Evolutionary conservation across 1,140 invertebrate genomes (phyloP).

Genomic region (Watersipora subatra): DNA sequence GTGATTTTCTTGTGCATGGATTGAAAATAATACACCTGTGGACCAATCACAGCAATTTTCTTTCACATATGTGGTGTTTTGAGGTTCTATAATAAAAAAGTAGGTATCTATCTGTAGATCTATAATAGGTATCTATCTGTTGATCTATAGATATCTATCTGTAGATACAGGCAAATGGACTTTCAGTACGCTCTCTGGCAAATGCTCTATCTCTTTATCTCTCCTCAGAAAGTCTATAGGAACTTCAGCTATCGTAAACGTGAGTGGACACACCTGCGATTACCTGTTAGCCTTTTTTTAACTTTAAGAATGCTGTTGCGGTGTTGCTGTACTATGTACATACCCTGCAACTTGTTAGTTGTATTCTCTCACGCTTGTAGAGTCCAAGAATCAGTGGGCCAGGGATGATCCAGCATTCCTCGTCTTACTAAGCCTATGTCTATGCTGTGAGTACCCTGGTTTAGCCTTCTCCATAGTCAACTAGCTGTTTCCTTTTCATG

Average conservation of each 20-base stretch:
- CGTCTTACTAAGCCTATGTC: conserved; percentile 72
- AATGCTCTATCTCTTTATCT: conserved; percentile 87
- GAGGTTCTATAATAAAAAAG: no score
- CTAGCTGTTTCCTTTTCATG: background rate
- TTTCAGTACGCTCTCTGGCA: conserved; percentile 99
- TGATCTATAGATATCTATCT: no score
- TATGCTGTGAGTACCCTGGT: conserved; percentile 55
- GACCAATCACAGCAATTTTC: no score
- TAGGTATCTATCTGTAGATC: no score
- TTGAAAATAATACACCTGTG: no score
- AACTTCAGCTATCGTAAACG: conserved; percentile 97
- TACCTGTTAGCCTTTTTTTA: no score
- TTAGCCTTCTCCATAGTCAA: background rate
- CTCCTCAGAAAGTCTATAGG: conserved; percentile 89
- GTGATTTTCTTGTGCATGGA: no score
- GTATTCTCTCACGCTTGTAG: conserved; percentile 48
- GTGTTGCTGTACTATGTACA: background rate
- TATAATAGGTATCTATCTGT: no score
- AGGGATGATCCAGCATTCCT: conserved; percentile 97
- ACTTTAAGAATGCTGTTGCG: background rate
- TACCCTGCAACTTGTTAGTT: no score
- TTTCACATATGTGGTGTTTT: no score
- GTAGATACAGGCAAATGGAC: conserved; percentile 80
- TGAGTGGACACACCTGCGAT: conserved; percentile 45
- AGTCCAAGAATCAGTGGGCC: conserved; percentile 96